These are phyloP conservation scores for Enteromius unitaeniatus DNA, from an alignment of 2,797 vertebrate species.

Conservation along the genomic window DNA sequence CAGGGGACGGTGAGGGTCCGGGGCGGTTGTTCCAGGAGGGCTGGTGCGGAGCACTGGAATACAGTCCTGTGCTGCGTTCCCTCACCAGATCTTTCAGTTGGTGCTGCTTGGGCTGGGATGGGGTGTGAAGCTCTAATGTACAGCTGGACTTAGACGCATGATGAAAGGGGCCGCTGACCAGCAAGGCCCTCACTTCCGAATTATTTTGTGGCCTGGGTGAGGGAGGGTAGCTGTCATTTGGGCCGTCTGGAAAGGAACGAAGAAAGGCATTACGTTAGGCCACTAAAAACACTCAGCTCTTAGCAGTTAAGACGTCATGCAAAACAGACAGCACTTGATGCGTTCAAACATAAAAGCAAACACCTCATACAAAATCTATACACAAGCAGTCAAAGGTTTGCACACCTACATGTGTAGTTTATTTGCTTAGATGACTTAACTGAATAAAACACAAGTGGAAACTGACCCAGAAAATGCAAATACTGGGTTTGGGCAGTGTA, in stretches of 20 bases:
- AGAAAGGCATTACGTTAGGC: not conserved
- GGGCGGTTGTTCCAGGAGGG: conserved; percentile 86
- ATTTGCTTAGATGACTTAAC: too few species aligned
- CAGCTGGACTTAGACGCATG: conserved; percentile 94
- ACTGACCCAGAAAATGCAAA: not conserved
- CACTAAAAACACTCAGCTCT: not conserved
- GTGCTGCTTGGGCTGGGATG: conserved; percentile 91
- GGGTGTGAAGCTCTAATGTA: conserved; percentile 95
- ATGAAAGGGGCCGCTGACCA: conserved; percentile 85
- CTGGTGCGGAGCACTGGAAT: conserved; percentile 78
- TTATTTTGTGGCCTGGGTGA: conserved; percentile 94
- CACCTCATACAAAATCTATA: not conserved
- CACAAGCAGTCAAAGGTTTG: not conserved
- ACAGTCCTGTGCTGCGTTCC: conserved; percentile 78
- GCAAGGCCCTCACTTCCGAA: conserved; percentile 92
- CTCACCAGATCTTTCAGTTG: conserved; percentile 80
- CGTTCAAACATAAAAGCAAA: not conserved
- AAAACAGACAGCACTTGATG: not conserved
- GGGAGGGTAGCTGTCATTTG: conserved; percentile 95
- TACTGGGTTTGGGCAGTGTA: not conserved
- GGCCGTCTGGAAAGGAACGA: conserved; percentile 86
- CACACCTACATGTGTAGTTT: too few species aligned
- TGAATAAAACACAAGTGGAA: not conserved
- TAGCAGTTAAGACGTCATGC: not conserved
- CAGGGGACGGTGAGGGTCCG: conserved; percentile 76